phyloP scores from a whole-genome alignment of 2,888 invertebrate genomes.

The Sinotaia quadrata region DNA sequence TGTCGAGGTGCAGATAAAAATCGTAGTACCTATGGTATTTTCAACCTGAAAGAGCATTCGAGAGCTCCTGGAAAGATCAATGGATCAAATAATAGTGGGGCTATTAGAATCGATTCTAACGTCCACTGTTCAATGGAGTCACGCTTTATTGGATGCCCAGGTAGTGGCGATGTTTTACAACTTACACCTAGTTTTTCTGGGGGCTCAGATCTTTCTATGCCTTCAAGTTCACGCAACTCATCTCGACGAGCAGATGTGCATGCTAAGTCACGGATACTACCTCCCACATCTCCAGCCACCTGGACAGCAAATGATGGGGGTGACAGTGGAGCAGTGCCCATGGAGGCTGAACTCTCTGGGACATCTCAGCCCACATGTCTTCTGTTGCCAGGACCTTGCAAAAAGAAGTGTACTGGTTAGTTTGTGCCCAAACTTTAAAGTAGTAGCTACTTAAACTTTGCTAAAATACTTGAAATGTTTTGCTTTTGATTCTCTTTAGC shows the following conservation, averaged over 20 bases:
- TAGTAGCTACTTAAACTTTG: too few relatives aligned
- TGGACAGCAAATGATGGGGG: constrained; percentile 5
- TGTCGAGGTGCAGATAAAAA: constrained; percentile 18
- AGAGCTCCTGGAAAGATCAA: background rate
- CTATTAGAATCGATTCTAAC: too few relatives aligned
- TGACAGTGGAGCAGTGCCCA: background rate
- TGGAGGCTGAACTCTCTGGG: constrained; percentile 6
- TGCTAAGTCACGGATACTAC: constrained; percentile 14
- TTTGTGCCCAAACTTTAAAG: too few relatives aligned
- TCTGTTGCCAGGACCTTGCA: constrained; percentile 17
- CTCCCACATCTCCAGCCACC: constrained; percentile 18
- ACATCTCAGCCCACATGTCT: background rate
- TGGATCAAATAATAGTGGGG: background rate
- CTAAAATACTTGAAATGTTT: too few relatives aligned
- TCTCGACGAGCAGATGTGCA: background rate
- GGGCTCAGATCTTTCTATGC: constrained; percentile 5
- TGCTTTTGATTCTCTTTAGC: too few relatives aligned
- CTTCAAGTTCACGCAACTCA: background rate
- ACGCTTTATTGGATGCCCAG: too few relatives aligned
- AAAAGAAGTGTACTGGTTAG: constrained; percentile 16
- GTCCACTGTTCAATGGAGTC: too few relatives aligned
- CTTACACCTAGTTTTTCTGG: background rate
- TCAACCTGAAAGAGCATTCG: constrained; percentile 5
- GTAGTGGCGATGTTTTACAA: background rate
- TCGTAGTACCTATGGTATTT: background rate